Evolutionary conservation across 1,140 invertebrate species (phyloP).

Genomic region (Bombyx mori): DNA sequence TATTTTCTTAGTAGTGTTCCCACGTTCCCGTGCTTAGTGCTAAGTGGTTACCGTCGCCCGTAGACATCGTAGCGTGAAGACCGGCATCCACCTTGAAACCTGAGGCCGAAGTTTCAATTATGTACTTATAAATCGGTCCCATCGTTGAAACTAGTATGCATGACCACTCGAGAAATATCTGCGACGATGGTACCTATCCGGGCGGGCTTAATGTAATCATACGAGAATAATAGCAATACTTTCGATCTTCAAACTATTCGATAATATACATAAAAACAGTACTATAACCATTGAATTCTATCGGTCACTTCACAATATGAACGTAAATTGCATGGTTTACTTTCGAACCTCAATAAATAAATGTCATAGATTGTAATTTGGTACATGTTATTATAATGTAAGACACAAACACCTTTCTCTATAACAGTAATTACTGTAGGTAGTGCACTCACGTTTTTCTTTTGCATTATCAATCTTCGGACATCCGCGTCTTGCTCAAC

Average conservation of each 20-base stretch:
- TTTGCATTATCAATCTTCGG: slow-evolving; percentile 35
- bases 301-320: slow-evolving; percentile 25
- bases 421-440: slow-evolving; percentile 38
- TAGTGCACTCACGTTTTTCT: slow-evolving; percentile 35
- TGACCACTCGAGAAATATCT: too few relatives aligned
- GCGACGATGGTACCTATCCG: too few relatives aligned
- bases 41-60: too few relatives aligned
- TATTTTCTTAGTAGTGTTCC: too few relatives aligned
- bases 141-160: too few relatives aligned
- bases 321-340: slow-evolving; percentile 40
- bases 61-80: too few relatives aligned
- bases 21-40: too few relatives aligned
- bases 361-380: slow-evolving; percentile 51
- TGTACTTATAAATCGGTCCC: too few relatives aligned
- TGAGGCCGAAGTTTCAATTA: too few relatives aligned
- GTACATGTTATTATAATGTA: slow-evolving; percentile 39
- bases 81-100: too few relatives aligned
- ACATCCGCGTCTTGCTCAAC: slow-evolving; percentile 26
- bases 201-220: too few relatives aligned
- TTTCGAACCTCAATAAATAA: slow-evolving; percentile 48
- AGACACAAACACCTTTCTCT: slow-evolving; percentile 43
- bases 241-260: background rate
- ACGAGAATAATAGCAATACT: too few relatives aligned
- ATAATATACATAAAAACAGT: background rate
- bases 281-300: background rate